Evolutionary conservation across 2,888 invertebrate species (phyloP), one percentile per base, ranked within the genome.

Genomic region (Drosophila differens): DNA sequence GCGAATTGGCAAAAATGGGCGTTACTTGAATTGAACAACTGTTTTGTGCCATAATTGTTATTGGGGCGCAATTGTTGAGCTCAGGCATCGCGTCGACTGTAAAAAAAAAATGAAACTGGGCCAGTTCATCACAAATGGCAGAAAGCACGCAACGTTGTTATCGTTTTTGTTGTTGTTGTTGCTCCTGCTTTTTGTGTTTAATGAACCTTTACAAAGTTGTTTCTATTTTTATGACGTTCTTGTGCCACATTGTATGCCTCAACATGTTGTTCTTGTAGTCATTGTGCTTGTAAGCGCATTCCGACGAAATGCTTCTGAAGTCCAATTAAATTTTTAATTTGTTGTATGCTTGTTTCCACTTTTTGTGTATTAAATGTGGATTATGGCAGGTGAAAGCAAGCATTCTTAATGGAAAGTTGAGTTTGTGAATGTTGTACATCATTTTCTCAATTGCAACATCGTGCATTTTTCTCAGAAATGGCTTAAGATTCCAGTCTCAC

Each of bases 111-210:
- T 7, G 5, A 57, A 57, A 87, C 75, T 85, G 87, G 85, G 82
- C 62, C 87, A 87, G 59, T 74, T 76, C 79, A 79, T 78, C 81
- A 76, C 67, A 89, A 90, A 83, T 83, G 76, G 70, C 83, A 83
- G 65, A 65, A 52, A 73, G 81, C 86, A 85, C 90, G 88, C 85
- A 88, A 90, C 44, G 14, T 30, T 28, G 0, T 22, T 30, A 28
- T 30, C 28, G 39, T 37, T 35, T 33, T 65, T 65, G 60, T 49
- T 57, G 32, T 59, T 47, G 30, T 41, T 14, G 6, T 41, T 52
- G 28, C 37, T 37, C 22, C 3, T 52, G 57, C 28, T 69, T 67
- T 76, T 60, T 74, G 61, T 83, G 82, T 71, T 87, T 78, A 74
- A 87, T 80, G 85, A 84, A 82, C 70, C 82, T 74, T 70, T 66